Conservation (phyloP, 2,888 invertebrate genomes). For the Schrankia costaestrigalis region DNA sequence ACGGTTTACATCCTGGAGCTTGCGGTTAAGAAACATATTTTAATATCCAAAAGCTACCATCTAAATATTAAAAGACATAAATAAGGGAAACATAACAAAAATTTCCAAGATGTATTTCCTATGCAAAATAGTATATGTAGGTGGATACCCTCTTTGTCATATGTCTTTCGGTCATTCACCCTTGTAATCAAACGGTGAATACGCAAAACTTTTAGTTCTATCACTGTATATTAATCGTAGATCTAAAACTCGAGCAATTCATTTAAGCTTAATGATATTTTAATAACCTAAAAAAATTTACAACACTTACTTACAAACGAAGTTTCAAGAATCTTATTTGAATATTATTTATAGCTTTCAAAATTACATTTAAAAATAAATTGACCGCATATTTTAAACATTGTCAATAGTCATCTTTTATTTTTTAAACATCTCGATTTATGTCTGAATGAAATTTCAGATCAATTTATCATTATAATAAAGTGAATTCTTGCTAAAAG, state of each 20-base stretch:
- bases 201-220: constrained; percentile 23
- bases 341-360: too few relatives aligned
- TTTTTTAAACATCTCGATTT: too few relatives aligned
- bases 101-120: constrained; percentile 32
- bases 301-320: too few relatives aligned
- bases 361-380: too few relatives aligned
- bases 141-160: constrained; percentile 36
- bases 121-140: constrained; percentile 41
- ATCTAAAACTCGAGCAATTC: constrained; percentile 19
- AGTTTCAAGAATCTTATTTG: too few relatives aligned
- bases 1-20: constrained; percentile 37
- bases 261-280: constrained; percentile 18
- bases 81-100: constrained; percentile 42
- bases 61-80: constrained; percentile 32
- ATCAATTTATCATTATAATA: too few relatives aligned
- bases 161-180: constrained; percentile 35
- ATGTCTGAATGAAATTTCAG: too few relatives aligned
- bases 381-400: too few relatives aligned
- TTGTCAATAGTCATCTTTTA: too few relatives aligned
- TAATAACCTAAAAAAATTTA: too few relatives aligned
- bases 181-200: constrained; percentile 24
- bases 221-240: constrained; percentile 29
- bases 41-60: constrained; percentile 11
- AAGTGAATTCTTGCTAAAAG: too few relatives aligned
- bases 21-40: constrained; percentile 17